phyloP scores from a whole-genome alignment of 2,888 invertebrate species.

The Frankliniella intonsa region DNA sequence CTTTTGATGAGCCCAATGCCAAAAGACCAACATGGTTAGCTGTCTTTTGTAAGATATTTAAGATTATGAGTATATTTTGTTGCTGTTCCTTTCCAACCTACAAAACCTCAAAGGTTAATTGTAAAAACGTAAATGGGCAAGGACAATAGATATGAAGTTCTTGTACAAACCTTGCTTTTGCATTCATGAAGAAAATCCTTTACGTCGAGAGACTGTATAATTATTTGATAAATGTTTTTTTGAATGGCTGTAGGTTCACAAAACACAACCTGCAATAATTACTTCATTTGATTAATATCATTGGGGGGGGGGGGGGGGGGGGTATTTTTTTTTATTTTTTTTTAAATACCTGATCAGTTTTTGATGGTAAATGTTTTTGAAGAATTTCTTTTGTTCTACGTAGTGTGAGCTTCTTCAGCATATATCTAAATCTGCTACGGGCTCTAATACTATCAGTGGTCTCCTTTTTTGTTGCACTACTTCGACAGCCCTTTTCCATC shows the following conservation, averaged over 20 bases:
- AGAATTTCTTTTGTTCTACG: background rate
- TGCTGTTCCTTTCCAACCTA: no score
- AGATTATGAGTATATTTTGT: background rate
- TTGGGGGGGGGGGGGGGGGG: no score
- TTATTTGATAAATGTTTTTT: background rate
- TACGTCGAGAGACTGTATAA: background rate
- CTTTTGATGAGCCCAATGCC: background rate
- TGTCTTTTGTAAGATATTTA: background rate
- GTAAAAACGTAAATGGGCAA: no score
- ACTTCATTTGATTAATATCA: no score
- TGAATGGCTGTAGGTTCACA: background rate
- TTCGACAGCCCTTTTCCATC: background rate
- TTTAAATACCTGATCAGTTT: constrained; percentile 11
- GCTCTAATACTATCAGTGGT: background rate
- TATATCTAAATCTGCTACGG: background rate
- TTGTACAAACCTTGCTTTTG: no score
- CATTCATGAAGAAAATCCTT: background rate
- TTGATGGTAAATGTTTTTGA: background rate
- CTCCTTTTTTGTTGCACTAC: background rate
- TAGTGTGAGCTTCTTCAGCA: no score
- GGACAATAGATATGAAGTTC: no score
- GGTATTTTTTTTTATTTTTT: no score
- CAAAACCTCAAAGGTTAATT: no score
- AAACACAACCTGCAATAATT: background rate
- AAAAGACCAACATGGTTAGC: background rate